Evolutionary conservation across 2,888 invertebrate species (phyloP), one percentile per base, ranked within the genome.

Genomic region (Stenolophus ochropezus): DNA sequence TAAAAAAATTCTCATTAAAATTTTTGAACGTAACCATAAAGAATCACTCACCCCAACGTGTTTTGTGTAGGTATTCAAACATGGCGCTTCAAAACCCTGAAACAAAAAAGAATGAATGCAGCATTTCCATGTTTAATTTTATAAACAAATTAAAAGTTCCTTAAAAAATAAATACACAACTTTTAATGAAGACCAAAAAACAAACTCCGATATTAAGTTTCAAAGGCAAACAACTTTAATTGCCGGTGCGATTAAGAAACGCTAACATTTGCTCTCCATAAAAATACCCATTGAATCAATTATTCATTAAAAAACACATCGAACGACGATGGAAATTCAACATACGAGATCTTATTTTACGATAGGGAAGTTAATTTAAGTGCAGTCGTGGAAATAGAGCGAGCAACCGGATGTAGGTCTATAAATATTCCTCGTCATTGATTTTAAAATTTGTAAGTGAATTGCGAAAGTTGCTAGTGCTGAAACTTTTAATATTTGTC

Each of bases 391-490:
- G 56, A 56, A 56, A 56, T 56, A 56, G 56, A 56, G 56, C 56
- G 18, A 56, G 21, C 56, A 20, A 4, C 56, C 56, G 11, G 20
- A 20, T 20, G 21, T 56, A 21, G 21, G 20, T 56, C 56, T 56
- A 56, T 56, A 56, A 21, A 56, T 56, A 56, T 56, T 56, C 21
- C 11, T 56, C 56, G 56, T 56, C 56, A 56, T 56, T 56, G 56
- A 56, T 56, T 56, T 56, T 21, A 56, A 56, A 56, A 56, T 56
- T 56, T 56, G 21, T 56, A 56, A 56, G 56, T 56, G 56, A 56
- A 56, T 56, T 56, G 56, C 56, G 20, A 56, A 56, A 56, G 56
- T 56, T 56, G 56, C 11, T 56, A 56, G 56, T 56, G 56, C 11
- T 56, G 18, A 20, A 56, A 56, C 18, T 56, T 56, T 56, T 56